Conservation (phyloP, 1,140 invertebrate genomes). For the Drosophila nigrodunni region DNA sequence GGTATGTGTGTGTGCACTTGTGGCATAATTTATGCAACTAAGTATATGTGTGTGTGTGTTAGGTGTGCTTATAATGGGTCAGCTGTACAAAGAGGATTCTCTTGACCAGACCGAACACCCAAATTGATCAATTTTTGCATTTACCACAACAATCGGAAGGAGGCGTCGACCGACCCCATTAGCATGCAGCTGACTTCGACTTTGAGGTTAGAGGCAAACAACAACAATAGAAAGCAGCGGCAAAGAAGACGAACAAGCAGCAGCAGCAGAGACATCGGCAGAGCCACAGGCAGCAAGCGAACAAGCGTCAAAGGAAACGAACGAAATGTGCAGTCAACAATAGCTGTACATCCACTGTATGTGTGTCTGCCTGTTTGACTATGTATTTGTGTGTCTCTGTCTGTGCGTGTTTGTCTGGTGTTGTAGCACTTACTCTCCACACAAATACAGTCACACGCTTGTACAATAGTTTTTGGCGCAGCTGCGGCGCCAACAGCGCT, state of each 20-base stretch:
- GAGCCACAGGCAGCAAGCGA: conserved; percentile 19
- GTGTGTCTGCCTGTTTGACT: not conserved
- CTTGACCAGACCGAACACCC: conserved; percentile 27
- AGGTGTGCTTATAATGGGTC: not conserved
- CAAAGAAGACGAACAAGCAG: not conserved
- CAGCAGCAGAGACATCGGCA: not conserved
- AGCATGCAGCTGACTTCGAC: conserved; percentile 37
- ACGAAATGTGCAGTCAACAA: conserved; percentile 72
- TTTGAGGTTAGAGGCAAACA: conserved; percentile 32
- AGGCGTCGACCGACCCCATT: conserved; percentile 51
- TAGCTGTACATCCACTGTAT: conserved; percentile 4
- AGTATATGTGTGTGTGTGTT: conserved; percentile 1
- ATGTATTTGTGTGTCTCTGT: not conserved
- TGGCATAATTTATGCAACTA: conserved; percentile 4
- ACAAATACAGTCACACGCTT: conserved; percentile 6
- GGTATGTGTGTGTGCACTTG: conserved; percentile 9
- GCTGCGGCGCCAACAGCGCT: conserved; percentile 26
- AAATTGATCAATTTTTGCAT: conserved; percentile 77
- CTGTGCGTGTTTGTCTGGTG: conserved; percentile 23
- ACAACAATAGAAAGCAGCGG: not conserved
- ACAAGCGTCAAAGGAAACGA: conserved; percentile 32
- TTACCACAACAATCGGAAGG: conserved; percentile 55
- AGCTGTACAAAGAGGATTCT: not conserved
- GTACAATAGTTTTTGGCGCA: conserved; percentile 19
- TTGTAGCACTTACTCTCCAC: conserved; percentile 3